Evolutionary conservation across 2,113 vertebrate species (phyloP), one percentile per base, ranked within the genome.

Genomic region (Mus pahari): DNA sequence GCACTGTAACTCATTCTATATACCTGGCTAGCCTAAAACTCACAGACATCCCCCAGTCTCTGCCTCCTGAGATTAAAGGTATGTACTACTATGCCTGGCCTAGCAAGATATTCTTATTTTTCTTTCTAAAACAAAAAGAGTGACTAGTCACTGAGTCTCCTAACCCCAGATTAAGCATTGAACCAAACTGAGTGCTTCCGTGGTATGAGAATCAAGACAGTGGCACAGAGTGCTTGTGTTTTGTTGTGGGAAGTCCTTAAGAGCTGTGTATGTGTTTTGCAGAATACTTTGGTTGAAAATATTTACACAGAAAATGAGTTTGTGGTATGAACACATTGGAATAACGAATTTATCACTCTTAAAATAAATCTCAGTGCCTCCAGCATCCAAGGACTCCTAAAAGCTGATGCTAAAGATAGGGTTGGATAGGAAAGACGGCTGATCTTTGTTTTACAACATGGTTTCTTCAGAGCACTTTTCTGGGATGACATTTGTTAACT

Each of bases 241-340:
- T 94, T 94, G 31, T 95, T 96, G 60, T 86, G 68, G 74, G 68
- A 94, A 79, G 94, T 89, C 75, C 84, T 94, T 92, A 90, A 86
- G 78, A 94, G 89, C 64, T 88, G 71, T 92, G 79, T 66, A 74
- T 97, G 71, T 97, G 55, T 94, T 97, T 94, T 94, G 39, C 70
- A 97, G 87, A 97, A 87, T 94, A 86, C 70, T 89, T 93, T 88
- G 42, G 86, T 97, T 95, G 92, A 97, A 97, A 96, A 94, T 91
- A 97, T 97, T 95, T 97, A 97, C 71, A 89, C 28, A 95, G 95
- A 97, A 97, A 97, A 96, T 97, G 91, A 93, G 68, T 88, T 96
- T 94, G 68, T 71, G 86, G 42, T 71, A 60, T 91, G 91, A 96
- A 97, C 64, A 97, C 68, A 88, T 81, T 94, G 89, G 93, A 97